A percentile compares a stretch with the other conserved stretches of the same genome.
phyloP scores from a whole-genome alignment of 2,797 vertebrate genomes.

The Sebastes jordani region DNA sequence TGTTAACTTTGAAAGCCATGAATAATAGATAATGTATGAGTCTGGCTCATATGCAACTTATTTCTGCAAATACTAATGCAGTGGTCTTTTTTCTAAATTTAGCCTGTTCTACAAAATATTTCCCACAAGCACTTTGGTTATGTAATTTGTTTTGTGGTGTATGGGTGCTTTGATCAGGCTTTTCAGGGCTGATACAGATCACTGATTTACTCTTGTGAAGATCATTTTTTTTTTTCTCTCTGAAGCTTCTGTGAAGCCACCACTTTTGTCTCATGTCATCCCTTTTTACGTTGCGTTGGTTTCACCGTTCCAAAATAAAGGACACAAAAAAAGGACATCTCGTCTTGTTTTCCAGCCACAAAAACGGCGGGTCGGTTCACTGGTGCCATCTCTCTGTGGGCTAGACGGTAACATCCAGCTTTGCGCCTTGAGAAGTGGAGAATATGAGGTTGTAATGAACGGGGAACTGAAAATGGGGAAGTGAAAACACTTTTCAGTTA shows the following conservation, averaged over 20 bases:
- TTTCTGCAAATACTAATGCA: conserved; percentile 6
- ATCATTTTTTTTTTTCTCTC: background rate
- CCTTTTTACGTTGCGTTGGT: background rate
- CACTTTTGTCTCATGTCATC: background rate
- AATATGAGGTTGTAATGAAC: background rate
- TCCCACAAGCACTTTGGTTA: background rate
- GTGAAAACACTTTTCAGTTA: conserved; percentile 4
- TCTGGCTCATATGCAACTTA: background rate
- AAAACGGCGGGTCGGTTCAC: background rate
- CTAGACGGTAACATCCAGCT: background rate
- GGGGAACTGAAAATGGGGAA: conserved; percentile 46
- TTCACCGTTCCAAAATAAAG: background rate
- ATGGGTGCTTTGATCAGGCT: conserved; percentile 24
- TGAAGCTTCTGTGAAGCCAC: background rate
- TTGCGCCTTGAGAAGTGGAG: background rate
- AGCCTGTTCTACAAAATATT: background rate
- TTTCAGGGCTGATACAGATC: conserved; percentile 27
- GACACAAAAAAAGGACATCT: background rate
- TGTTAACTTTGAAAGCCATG: too few species aligned
- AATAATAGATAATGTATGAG: background rate
- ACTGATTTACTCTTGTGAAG: background rate
- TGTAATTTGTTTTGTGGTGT: background rate
- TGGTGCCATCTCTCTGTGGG: background rate
- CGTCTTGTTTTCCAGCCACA: conserved; percentile 5
- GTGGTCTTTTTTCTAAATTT: conserved; percentile 8